phyloP scores from a whole-genome alignment of 2,113 vertebrate species.

The Poeciliopsis prolifica region DNA sequence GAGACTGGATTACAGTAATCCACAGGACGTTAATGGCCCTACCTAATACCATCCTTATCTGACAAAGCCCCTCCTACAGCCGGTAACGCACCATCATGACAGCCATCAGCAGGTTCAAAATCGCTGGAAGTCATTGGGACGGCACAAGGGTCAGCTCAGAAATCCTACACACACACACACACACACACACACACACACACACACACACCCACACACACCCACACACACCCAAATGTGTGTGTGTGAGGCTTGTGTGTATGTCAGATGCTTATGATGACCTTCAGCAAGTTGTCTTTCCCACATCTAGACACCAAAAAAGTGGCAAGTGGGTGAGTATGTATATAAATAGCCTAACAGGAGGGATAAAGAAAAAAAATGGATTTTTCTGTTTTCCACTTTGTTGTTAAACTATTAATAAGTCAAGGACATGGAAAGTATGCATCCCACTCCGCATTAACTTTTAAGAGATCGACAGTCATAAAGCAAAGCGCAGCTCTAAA shows the following conservation, averaged over 20 bases:
- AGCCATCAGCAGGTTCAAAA: constrained; percentile 10
- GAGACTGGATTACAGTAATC: constrained; percentile 80
- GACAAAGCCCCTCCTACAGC: constrained; percentile 75
- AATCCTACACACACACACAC: constrained; percentile 16
- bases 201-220: neutral
- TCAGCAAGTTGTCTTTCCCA: neutral
- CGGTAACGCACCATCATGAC: constrained; percentile 39
- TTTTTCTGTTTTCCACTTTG: no score
- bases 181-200: neutral
- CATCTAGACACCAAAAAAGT: neutral
- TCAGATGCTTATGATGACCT: constrained; percentile 31
- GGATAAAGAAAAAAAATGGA: no score
- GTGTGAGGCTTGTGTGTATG: constrained; percentile 6
- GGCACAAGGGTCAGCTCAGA: constrained; percentile 28
- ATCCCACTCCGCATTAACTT: no score
- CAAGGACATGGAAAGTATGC: no score
- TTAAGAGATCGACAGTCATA: no score
- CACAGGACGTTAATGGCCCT: constrained; percentile 71
- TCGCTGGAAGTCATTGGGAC: constrained; percentile 17
- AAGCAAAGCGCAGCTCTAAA: neutral
- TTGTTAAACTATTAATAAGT: no score
- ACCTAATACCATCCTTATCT: constrained; percentile 76
- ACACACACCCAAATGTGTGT: neutral
- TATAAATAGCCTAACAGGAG: no score
- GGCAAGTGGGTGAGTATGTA: no score